Base-by-base conservation (phyloP, 1,140 invertebrate genomes). In the Riptortus pedestris region DNA sequence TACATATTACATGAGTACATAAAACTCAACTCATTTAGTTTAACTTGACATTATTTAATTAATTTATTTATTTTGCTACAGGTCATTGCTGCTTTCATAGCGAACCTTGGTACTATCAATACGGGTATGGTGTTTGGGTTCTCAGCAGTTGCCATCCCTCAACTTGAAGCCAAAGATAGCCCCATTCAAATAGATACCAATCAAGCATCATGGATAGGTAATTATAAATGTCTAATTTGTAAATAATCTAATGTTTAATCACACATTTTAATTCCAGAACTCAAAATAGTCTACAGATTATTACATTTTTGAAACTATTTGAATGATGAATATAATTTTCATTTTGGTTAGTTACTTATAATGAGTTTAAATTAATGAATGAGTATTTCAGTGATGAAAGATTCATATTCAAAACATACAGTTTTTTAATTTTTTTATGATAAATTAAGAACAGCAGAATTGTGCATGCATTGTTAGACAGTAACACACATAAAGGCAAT, bases 161-260 rank as follows among this genome's bases (percentile, higher is more conserved):
- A 87, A 69, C 70, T 87, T 2, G 73, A 80, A 70, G 73, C 73
- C 43, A 60, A 72, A 5, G 76, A 80, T 62, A 82, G 79, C 28
- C 73, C 72, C 24, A 79, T 87, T 69, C 75, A 72, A 22, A 81
- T 87, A 12, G 78, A 79, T 24, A 73, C 80, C 18, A 73, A 75
- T 31, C 77, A 86, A 72, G 82, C 81, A 60, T 86, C 85, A 67
- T 87, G 85, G 85, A 83, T 87, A 67, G 85, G 86, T 86, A 74
- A 79, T 76, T 68, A 18, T 16, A 51, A 5, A 51, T 9, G 4
- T n/a, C 18, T 18, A 51, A 11, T 18, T 51, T 9, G 7, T 22
- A 28, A 51, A 63, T 12, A 31, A 4, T n/a, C 26, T 55, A 38
- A n/a, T n/a, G n/a, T n/a, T n/a, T n/a, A n/a, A 22, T 24, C 16